Conservation (phyloP, 2,113 vertebrate species). For the Upupa epops region DNA sequence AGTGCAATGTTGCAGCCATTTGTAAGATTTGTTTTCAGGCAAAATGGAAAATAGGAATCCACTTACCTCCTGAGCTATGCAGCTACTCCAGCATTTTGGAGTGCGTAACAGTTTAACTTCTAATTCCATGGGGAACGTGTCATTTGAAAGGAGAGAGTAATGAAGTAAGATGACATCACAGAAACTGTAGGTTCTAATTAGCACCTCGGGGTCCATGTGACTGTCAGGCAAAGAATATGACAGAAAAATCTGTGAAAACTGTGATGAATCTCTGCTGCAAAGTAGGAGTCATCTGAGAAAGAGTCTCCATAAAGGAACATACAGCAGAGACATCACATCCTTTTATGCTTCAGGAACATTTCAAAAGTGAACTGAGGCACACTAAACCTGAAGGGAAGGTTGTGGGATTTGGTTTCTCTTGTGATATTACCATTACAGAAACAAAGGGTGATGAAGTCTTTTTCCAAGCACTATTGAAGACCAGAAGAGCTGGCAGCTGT, state of each 20-base stretch:
- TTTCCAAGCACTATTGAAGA: neutral
- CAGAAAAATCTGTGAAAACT: neutral
- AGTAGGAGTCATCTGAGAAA: neutral
- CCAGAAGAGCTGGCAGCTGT: neutral
- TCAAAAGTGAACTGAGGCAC: fast-evolving
- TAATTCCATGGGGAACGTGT: neutral
- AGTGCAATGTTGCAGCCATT: neutral
- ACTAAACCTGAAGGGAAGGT: neutral
- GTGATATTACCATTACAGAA: neutral
- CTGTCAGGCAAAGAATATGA: neutral
- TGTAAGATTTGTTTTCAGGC: neutral
- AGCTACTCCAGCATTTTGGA: neutral
- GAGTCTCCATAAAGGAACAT: neutral
- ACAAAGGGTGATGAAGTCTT: neutral
- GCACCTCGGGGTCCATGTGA: neutral
- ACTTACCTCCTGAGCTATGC: neutral
- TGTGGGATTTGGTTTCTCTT: neutral
- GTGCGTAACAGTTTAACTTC: neutral
- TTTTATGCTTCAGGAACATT: neutral
- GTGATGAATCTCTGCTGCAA: neutral
- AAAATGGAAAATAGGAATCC: neutral
- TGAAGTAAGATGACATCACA: neutral
- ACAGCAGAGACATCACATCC: fast-evolving
- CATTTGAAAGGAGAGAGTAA: neutral
- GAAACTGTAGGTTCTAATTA: slow-evolving; percentile 9